phyloP scores from a whole-genome alignment of 1,140 invertebrate species.

The Drosophila sucinea region DNA sequence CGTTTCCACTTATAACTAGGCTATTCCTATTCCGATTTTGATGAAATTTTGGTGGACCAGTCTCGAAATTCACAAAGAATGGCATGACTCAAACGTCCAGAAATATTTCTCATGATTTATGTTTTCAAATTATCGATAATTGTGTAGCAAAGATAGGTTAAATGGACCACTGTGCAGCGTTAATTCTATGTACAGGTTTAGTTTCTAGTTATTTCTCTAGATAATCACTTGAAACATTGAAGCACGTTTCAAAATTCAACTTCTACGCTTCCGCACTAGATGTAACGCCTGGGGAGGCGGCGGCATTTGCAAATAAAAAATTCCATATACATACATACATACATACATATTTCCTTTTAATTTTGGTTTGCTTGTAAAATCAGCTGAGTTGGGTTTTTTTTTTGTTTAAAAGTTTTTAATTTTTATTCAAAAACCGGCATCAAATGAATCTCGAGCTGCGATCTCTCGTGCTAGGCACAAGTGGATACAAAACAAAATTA shows the following conservation, averaged over 20 bases:
- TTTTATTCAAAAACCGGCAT: constrained; percentile 5
- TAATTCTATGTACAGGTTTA: background rate
- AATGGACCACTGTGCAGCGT: background rate
- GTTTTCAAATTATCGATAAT: no score
- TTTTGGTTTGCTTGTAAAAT: constrained; percentile 1
- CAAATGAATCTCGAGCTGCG: constrained; percentile 39
- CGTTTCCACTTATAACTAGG: no score
- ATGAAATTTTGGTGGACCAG: no score
- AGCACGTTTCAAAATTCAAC: background rate
- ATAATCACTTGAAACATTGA: background rate
- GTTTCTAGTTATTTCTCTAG: background rate
- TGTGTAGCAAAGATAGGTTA: background rate
- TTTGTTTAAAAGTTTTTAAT: background rate
- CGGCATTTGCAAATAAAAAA: no score
- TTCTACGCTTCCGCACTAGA: constrained; percentile 8
- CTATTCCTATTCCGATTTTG: no score
- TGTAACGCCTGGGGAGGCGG: background rate
- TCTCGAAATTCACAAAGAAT: no score
- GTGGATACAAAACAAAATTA: constrained; percentile 74
- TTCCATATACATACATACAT: background rate
- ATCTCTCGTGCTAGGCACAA: constrained; percentile 79
- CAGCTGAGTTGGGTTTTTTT: constrained; percentile 1
- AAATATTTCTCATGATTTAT: no score
- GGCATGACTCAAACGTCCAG: no score
- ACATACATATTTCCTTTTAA: background rate